These are phyloP conservation scores for Tuta absoluta DNA, from an alignment of 2,888 invertebrate genomes.

Conservation along the genomic window DNA sequence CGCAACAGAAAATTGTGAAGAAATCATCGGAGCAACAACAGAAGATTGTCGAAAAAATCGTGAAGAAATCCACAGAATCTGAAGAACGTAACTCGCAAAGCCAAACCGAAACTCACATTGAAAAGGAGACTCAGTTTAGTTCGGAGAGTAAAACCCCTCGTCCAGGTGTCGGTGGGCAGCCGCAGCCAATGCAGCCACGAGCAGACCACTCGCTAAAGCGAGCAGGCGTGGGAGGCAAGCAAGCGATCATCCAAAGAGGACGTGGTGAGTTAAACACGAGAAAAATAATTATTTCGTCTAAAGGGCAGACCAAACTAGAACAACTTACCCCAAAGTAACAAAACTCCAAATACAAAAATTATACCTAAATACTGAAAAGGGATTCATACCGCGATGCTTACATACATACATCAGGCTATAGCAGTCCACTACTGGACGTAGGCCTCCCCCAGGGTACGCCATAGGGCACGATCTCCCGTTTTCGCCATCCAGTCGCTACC, in stretches of 20 bases:
- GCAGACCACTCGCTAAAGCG: neutral
- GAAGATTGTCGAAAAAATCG: too few species aligned
- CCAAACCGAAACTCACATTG: neutral
- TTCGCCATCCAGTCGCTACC: too few species aligned
- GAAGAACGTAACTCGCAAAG: neutral
- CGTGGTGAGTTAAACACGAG: neutral
- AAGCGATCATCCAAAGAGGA: neutral
- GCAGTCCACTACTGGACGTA: too few species aligned
- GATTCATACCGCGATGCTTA: too few species aligned
- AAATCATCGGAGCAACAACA: too few species aligned
- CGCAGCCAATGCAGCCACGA: neutral
- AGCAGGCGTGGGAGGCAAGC: constrained; percentile 15
- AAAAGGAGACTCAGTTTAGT: constrained; percentile 7
- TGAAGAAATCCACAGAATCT: too few species aligned
- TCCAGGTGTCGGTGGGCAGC: neutral
- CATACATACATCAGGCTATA: too few species aligned
- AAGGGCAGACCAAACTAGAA: neutral
- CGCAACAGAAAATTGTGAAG: constrained; percentile 2
- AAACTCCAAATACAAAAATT: too few species aligned
- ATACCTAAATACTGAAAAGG: too few species aligned
- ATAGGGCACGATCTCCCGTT: too few species aligned
- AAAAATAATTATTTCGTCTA: neutral
- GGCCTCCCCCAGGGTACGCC: too few species aligned
- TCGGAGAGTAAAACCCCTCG: constrained; percentile 9
- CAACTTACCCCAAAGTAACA: too few species aligned